Percentiles rank a stretch among this genome's conserved stretches.
These are phyloP conservation scores for Denticeps clupeoides DNA, from an alignment of 2,797 vertebrate genomes.

Conservation along the genomic window DNA sequence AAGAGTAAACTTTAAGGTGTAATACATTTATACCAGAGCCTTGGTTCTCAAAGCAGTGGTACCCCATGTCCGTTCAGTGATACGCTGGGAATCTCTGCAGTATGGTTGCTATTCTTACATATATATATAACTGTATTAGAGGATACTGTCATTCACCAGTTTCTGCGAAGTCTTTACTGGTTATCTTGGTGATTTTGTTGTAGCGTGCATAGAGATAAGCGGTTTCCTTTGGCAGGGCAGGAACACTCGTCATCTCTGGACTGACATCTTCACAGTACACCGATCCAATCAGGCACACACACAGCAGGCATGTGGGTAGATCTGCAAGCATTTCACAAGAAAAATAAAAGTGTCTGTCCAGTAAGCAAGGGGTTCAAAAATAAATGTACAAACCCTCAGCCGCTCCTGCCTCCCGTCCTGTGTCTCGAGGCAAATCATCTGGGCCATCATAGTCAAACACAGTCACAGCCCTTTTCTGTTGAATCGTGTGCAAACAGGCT, in stretches of 20 bases:
- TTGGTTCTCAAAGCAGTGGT: no score
- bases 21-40: no score
- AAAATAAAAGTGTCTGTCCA: no score
- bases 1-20: no score
- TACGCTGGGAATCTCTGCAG: background rate
- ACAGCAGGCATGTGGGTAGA: conserved; percentile 82
- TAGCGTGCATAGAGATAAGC: conserved; percentile 80
- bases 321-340: no score
- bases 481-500: conserved; percentile 13
- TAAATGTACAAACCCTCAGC: conserved; percentile 25
- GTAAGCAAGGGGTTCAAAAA: background rate
- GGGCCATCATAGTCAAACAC: conserved; percentile 24
- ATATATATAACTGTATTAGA: background rate
- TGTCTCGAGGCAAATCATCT: conserved; percentile 16
- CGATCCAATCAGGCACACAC: conserved; percentile 81
- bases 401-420: conserved; percentile 14
- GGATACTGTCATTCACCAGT: conserved; percentile 67
- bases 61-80: no score
- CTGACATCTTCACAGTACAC: conserved; percentile 83
- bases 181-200: conserved; percentile 83
- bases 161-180: conserved; percentile 72
- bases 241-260: conserved; percentile 71
- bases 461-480: conserved; percentile 30
- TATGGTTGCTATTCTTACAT: background rate
- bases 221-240: conserved; percentile 80